Percentiles rank a stretch among this genome's conserved stretches.
These are phyloP conservation scores for Spinibarbus caldwelli DNA, from an alignment of 2,797 vertebrate genomes.

Conservation along the genomic window DNA sequence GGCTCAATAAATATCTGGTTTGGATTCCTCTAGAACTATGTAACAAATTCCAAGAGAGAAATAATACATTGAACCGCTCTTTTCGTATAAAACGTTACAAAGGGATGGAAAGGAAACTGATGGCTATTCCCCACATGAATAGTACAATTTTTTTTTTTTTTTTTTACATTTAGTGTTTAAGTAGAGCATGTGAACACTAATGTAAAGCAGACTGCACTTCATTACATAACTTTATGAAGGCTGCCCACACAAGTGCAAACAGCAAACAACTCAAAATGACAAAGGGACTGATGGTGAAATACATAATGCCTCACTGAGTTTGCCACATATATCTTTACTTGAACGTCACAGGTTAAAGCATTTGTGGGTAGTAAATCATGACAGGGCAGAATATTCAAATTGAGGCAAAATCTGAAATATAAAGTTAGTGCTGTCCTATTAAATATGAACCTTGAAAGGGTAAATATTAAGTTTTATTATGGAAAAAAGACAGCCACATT, in stretches of 20 bases:
- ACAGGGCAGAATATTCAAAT: not conserved
- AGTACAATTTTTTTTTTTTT: not conserved
- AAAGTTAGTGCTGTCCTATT: not conserved
- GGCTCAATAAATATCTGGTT: not conserved
- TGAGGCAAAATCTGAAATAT: not conserved
- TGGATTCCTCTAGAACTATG: constrained; percentile 59
- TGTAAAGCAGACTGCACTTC: constrained; percentile 22
- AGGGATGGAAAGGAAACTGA: constrained; percentile 55
- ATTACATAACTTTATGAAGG: constrained; percentile 33
- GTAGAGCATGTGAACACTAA: constrained; percentile 53
- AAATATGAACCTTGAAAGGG: not conserved
- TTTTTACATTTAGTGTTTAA: constrained; percentile 10
- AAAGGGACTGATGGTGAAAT: constrained; percentile 31
- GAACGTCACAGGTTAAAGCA: constrained; percentile 58
- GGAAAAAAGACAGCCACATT: not conserved
- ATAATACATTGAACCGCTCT: constrained; percentile 35
- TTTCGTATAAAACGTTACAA: constrained; percentile 23
- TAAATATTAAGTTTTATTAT: not conserved
- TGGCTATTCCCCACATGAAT: not conserved
- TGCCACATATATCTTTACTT: constrained; percentile 27
- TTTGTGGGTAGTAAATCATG: constrained; percentile 37
- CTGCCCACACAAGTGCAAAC: not conserved
- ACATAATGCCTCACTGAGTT: constrained; percentile 45
- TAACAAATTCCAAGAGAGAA: constrained; percentile 60
- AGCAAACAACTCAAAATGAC: not conserved